Evolutionary conservation across 2,888 invertebrate genomes (phyloP).

Genomic region (Orchesellides sinensis): DNA sequence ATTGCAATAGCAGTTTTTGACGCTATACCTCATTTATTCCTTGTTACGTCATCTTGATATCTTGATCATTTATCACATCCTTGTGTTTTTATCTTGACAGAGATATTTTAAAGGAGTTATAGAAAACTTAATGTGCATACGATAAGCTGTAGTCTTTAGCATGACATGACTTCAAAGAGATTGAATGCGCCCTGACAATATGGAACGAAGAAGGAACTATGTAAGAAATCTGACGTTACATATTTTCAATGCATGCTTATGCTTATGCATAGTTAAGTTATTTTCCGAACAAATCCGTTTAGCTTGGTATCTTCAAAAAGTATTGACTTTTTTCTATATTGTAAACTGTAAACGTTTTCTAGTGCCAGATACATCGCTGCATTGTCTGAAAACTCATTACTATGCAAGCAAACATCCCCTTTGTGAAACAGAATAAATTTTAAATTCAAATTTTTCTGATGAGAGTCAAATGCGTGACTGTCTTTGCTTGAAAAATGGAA

Average conservation of each 20-base stretch:
- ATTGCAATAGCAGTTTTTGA: neutral
- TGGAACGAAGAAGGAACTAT: slow-evolving; percentile 7
- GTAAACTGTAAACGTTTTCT: no score
- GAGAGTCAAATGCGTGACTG: slow-evolving; percentile 38
- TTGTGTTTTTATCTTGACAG: slow-evolving; percentile 31
- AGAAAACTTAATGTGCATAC: neutral
- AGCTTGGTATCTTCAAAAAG: slow-evolving; percentile 3
- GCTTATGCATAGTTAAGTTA: no score
- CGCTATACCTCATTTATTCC: neutral
- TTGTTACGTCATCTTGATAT: slow-evolving; percentile 36
- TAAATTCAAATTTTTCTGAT: slow-evolving; percentile 56
- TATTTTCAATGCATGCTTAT: no score
- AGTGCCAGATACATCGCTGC: no score
- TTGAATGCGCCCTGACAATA: neutral
- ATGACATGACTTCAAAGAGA: neutral
- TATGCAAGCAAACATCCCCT: slow-evolving; percentile 59
- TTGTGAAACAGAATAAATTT: slow-evolving; percentile 55
- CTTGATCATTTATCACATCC: slow-evolving; percentile 54
- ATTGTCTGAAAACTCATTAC: slow-evolving; percentile 34
- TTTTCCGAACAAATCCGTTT: slow-evolving; percentile 27
- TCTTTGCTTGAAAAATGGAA: slow-evolving; percentile 6
- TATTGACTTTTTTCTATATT: neutral
- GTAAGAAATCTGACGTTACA: no score
- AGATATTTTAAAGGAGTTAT: slow-evolving; percentile 6
- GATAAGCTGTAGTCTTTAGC: neutral